phyloP scores from a whole-genome alignment of 1,140 invertebrate species.

The Chrysomallon squamiferum region DNA sequence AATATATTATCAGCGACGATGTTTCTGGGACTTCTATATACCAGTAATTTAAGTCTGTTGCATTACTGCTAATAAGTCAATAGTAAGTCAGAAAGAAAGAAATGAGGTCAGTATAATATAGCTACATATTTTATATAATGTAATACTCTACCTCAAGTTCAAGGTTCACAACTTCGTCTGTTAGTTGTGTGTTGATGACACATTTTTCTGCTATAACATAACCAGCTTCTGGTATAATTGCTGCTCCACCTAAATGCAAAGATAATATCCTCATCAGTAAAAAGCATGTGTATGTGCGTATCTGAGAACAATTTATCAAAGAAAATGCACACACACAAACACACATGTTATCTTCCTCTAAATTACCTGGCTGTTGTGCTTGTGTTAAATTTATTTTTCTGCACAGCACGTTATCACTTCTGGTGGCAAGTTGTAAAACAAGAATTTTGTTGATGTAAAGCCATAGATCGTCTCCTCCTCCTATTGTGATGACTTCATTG shows the following conservation, averaged over 20 bases:
- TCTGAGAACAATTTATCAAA: background rate
- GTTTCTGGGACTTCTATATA: background rate
- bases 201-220: conserved; percentile 15
- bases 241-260: conserved; percentile 18
- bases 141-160: conserved; percentile 25
- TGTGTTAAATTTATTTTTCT: conserved; percentile 29
- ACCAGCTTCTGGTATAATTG: conserved; percentile 22
- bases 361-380: conserved; percentile 23
- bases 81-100: too few relatives aligned
- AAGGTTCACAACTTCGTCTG: conserved; percentile 15
- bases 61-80: too few relatives aligned
- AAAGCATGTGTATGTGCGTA: background rate
- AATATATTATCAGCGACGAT: background rate
- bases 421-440: conserved; percentile 25
- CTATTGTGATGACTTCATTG: conserved; percentile 26
- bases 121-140: background rate
- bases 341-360: background rate
- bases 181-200: conserved; percentile 3
- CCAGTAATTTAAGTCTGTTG: background rate
- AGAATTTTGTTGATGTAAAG: conserved; percentile 35
- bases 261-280: background rate
- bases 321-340: background rate
- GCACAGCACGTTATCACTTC: conserved; percentile 24
- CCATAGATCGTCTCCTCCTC: conserved; percentile 42
- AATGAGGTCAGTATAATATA: too few relatives aligned